Conservation (phyloP, 2,888 invertebrate species). For the Aleiodes testaceus region DNA sequence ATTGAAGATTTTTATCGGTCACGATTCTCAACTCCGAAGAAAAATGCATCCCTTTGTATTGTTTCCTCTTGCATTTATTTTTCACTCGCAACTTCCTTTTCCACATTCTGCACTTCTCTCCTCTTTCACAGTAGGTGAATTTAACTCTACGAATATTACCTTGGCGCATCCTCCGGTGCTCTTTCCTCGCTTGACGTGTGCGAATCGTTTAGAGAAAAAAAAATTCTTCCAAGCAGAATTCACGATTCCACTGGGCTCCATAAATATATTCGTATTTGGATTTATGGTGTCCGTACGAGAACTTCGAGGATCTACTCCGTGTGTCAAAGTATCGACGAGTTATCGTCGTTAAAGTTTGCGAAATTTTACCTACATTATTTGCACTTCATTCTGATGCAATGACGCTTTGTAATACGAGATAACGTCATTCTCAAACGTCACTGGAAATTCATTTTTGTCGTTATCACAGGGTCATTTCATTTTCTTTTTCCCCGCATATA, state of each 20-base stretch:
- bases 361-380: not conserved
- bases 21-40: constrained; percentile 41
- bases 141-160: constrained; percentile 43
- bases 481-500: not conserved
- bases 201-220: constrained; percentile 30
- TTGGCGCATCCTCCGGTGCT: constrained; percentile 37
- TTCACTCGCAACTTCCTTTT: not conserved
- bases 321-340: constrained; percentile 29
- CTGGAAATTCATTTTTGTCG: constrained; percentile 2
- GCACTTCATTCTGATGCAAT: not conserved
- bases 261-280: constrained; percentile 67
- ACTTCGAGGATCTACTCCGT: constrained; percentile 26
- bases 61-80: constrained; percentile 21
- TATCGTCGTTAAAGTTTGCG: constrained; percentile 13
- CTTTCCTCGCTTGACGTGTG: constrained; percentile 37
- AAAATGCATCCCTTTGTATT: constrained; percentile 34
- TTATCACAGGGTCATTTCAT: constrained; percentile 14
- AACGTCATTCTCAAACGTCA: constrained; percentile 6
- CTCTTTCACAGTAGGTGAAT: constrained; percentile 4
- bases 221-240: constrained; percentile 45
- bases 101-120: not conserved
- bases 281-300: constrained; percentile 56
- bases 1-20: constrained; percentile 49
- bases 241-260: constrained; percentile 55
- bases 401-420: not conserved